Base-by-base conservation (phyloP, 2,113 vertebrate genomes). In the Festucalex cinctus region DNA sequence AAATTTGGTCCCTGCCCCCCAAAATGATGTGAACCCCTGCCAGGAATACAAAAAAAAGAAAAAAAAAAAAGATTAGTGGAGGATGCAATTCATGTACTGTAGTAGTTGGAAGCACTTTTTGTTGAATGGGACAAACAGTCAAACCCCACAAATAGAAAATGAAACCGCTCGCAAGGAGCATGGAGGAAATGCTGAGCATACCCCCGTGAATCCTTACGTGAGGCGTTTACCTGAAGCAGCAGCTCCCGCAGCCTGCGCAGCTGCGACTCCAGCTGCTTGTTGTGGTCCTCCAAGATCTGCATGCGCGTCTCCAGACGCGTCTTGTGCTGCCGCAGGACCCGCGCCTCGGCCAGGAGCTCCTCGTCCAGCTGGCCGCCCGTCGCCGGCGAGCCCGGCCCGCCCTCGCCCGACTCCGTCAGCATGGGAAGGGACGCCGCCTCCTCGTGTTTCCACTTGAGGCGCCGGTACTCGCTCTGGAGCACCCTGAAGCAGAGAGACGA, bases 211-310 rank as follows among this genome's bases (percentile, higher is more conserved):
- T n/a, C 17, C 3, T 10, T 10, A 51, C n/a, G n/a, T 20, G 20
- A 22, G 48, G 48, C 48, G 2, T 28, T n/a, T 53, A 98, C 97
- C 95, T 99, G 97, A 68, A 98, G 88, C 65, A 99, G 93, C 49
- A 99, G 90, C 84, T 98, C 96, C 74, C 97, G 91, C 80, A 98
- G 91, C 69, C 97, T 90, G 71, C 88, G 93, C 58, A 99, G 90
- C 88, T 98, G 96, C 0, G 96, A 98, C 80, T 98, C 97, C 26
- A 99, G 89, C 83, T 99, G 96, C 78, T 96, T 98, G 89, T 98
- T 99, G 91, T 99, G 97, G 75, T 98, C 96, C 81, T 99, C 97
- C 70, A 99, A 90, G 83, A 99, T 98, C 91, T 98, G 95, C 96
- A 99, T 99, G 13, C 97, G 94, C 0, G 96, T 98, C 89, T 99